Evolutionary conservation across 2,113 vertebrate species (phyloP).

Genomic region (Mustela lutreola): DNA sequence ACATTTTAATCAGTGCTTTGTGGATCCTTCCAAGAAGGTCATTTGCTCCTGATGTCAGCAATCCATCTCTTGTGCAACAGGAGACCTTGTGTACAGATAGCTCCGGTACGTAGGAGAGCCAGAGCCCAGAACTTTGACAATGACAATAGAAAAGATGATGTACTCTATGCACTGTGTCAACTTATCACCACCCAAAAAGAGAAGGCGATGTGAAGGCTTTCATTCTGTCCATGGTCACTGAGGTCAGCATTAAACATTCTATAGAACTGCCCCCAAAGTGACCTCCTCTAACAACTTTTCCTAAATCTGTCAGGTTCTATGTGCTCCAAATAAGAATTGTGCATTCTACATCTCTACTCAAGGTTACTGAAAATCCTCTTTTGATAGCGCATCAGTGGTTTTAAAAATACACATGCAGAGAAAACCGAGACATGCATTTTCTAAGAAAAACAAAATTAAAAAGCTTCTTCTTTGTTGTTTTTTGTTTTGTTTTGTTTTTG

Average conservation of each 20-base stretch:
- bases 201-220: constrained; percentile 49
- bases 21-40: constrained; percentile 56
- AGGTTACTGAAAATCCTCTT: constrained; percentile 75
- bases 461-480: constrained; percentile 20
- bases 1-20: constrained; percentile 61
- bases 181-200: neutral
- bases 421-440: constrained; percentile 67
- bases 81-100: neutral
- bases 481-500: neutral
- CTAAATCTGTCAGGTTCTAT: constrained; percentile 53
- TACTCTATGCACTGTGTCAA: neutral
- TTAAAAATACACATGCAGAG: constrained; percentile 71
- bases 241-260: constrained; percentile 65
- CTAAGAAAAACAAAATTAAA: constrained; percentile 84
- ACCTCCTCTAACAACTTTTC: constrained; percentile 59
- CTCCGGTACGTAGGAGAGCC: neutral
- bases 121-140: neutral
- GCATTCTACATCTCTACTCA: constrained; percentile 75
- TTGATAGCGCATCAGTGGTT: constrained; percentile 74
- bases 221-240: neutral
- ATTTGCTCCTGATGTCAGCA: neutral
- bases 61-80: neutral
- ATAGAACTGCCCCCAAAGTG: constrained; percentile 41
- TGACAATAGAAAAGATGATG: neutral
- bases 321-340: constrained; percentile 72